Base-by-base conservation (phyloP, 2,888 invertebrate species). In the Electrophaes corylata region DNA sequence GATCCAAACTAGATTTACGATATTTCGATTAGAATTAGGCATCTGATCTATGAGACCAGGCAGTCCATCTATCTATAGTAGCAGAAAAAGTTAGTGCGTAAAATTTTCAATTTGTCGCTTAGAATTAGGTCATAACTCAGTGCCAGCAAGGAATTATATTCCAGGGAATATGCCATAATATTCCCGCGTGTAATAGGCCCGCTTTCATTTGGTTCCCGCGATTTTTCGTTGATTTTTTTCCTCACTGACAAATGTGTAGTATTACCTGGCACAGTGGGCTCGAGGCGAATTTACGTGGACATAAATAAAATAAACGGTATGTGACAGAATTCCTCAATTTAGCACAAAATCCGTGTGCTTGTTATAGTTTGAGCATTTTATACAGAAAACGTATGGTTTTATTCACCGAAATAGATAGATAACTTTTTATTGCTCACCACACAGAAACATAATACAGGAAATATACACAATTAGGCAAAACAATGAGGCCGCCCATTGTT, bases 221-320 rank as follows among this genome's bases (percentile, higher is more conserved):
- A 50, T 62, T 71, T 72, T 58, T 73, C 71, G 61, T 61, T 43
- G 65, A 70, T 68, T 73, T 69, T 66, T 57, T 57, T 56, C 65
- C 64, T 58, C 43, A 33, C 64, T 73, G 75, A 75, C 72, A 72
- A 75, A 75, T 75, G 75, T 64, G 64, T 59, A 62, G 75, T 72
- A 73, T 75, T 75, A 70, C 64, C 49, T 50, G 39, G 60, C 69
- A 67, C 63, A 62, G 70, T 67, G 73, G 50, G 47, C 2, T 31
- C 20, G 18, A 16, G 20, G 31, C 11, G n/a, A 19, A n/a, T 5
- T 33, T 35, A 8, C 10, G 23, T 37, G 48, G 48, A 48, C 54
- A 41, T 20, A 31, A 19, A 19, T 29, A 19, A 29, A 18, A 40
- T 35, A 35, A 35, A 35, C 12, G 35, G 6, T 35, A 14, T 35